Base-by-base conservation (phyloP, 2,797 vertebrate genomes). In the Acridotheres tristis region DNA sequence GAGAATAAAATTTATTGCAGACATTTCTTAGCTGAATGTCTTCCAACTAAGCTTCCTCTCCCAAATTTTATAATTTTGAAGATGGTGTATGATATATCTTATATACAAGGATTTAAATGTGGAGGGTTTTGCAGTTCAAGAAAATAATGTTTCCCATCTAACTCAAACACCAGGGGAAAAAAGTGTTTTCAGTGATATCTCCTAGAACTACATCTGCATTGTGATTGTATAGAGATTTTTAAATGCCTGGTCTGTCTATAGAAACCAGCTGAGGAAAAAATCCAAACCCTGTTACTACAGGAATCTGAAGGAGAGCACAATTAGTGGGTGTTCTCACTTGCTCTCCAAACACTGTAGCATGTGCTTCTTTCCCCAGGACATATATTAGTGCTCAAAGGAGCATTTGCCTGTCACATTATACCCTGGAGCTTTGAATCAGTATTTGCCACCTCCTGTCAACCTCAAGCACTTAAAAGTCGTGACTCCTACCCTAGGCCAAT, bases 1-100 rank as follows among this genome's bases (percentile, higher is more conserved):
- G 21, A 66, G 25, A 92, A 94, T 42, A 71, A 94, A 89, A 89
- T 85, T 81, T 93, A 88, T 67, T 68, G 79, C 42, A 78, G 51
- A 66, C 19, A 43, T 86, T 83, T 86, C 83, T 90, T 61, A 85
- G 76, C 34, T 90, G 69, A 91, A 86, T 67, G 57, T 27, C 32
- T 96, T 91, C 93, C 94, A 94, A 25, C 50, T n/a, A 75, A 93
- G 59, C 47, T 94, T 91, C 83, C 63, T 90, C 68, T 93, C 85
- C 42, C 57, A 93, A 75, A 84, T 40, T 25, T 14, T 69, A 36
- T 34, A 48, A 81, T 81, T 92, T 89, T 40, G 67, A 81, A 68
- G 62, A 59, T 3, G 6, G 21, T 38, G 10, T 65, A 38, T 66
- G 40, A 69, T 50, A 84, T 16, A 48, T 34, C 59, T 76, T 38